Conservation (phyloP, 1,140 invertebrate species). For the Zaprionus inermis region DNA sequence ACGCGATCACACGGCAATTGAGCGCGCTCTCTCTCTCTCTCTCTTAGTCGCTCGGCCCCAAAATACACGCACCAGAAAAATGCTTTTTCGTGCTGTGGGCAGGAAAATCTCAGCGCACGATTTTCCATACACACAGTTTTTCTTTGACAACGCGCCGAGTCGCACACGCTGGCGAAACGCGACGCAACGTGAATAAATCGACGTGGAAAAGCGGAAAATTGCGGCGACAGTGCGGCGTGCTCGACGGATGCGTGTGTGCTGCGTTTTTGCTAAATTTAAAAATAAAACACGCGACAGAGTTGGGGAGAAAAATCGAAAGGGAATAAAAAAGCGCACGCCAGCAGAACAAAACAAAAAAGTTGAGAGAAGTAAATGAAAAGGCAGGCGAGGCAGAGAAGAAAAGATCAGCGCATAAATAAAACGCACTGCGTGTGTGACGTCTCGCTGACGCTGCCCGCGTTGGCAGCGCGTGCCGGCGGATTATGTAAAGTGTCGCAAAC, state of each 20-base stretch:
- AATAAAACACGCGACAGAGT: conserved; percentile 54
- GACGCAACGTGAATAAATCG: conserved; percentile 21
- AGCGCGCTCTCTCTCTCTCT: not conserved
- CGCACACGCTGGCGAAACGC: conserved; percentile 51
- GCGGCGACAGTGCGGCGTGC: conserved; percentile 19
- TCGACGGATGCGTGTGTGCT: conserved; percentile 48
- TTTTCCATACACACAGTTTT: conserved; percentile 72
- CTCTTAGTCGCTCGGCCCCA: conserved; percentile 16
- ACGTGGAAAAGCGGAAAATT: conserved; percentile 36
- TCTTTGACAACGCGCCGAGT: conserved; percentile 81
- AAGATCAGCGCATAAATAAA: conserved; percentile 75
- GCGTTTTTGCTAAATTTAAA: conserved; percentile 77
- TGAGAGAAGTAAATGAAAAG: conserved; percentile 43
- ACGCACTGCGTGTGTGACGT: conserved; percentile 44
- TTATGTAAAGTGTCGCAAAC: conserved; percentile 76
- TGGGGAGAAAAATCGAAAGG: conserved; percentile 26
- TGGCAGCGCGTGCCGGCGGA: conserved; percentile 54
- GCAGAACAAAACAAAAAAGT: conserved; percentile 48
- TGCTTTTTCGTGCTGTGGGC: conserved; percentile 42
- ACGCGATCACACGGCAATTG: conserved; percentile 11
- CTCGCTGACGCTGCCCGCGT: conserved; percentile 27
- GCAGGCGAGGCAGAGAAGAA: conserved; percentile 11
- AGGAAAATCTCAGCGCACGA: conserved; percentile 65
- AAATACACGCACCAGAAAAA: conserved; percentile 28
- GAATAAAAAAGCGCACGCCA: conserved; percentile 30